phyloP scores from a whole-genome alignment of 2,113 vertebrate genomes.

The Bothrops jararaca region DNA sequence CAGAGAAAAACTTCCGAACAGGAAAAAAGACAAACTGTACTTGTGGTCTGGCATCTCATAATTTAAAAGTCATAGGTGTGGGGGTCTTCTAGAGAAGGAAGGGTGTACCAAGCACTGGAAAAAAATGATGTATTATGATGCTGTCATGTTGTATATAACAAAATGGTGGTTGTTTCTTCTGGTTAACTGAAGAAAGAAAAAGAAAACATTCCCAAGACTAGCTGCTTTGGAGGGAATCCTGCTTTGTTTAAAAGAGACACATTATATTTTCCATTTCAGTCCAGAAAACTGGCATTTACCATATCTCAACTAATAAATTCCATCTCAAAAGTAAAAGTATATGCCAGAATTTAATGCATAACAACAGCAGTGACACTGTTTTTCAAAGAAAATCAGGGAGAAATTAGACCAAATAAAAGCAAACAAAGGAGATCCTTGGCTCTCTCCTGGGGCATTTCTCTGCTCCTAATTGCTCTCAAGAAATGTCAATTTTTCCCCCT shows the following conservation, averaged over 20 bases:
- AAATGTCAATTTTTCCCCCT: neutral
- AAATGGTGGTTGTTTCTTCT: neutral
- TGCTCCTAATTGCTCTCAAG: neutral
- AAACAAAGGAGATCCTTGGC: neutral
- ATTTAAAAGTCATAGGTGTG: neutral
- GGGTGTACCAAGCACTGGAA: no score
- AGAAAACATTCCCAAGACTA: neutral
- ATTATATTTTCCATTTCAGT: neutral
- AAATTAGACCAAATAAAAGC: neutral
- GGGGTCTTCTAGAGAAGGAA: neutral
- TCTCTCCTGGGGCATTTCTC: neutral
- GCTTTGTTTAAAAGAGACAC: neutral
- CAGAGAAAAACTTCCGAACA: conserved; percentile 7
- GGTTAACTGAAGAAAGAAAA: neutral
- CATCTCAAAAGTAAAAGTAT: neutral
- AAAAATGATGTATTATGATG: neutral
- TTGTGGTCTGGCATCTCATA: neutral
- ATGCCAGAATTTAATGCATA: neutral
- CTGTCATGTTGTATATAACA: neutral
- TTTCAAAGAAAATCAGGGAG: neutral
- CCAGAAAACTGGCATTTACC: neutral
- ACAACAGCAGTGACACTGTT: neutral
- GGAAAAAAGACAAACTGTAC: neutral
- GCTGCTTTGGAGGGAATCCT: neutral
- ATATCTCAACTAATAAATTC: neutral